Evolutionary conservation across 2,797 vertebrate species (phyloP), one percentile per base, ranked within the genome.

Genomic region (Lates japonicus): DNA sequence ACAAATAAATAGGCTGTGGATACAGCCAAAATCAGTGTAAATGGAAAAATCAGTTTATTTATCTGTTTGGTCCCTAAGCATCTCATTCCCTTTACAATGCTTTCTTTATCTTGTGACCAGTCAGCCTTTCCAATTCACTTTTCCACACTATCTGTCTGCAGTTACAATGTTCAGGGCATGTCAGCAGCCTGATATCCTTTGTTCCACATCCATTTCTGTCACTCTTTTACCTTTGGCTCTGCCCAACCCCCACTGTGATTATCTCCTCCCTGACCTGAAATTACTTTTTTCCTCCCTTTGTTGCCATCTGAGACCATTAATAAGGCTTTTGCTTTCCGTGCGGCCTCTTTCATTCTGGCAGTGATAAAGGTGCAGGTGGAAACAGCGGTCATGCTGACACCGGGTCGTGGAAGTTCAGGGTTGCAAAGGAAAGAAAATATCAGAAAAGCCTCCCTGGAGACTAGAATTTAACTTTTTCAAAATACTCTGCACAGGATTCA

Each of bases 1-100:
- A 83, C 83, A 83, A 83, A 90, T 90, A 86, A 87, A 87, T 75
- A 78, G 83, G 51, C 72, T 79, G 83, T 77, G 44, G 57, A 87
- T 77, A 77, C 14, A 20, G 60, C 22, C 37, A 44, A 74, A 77
- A 82, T 82, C 33, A 19, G 51, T 78, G 73, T 74, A 82, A 84
- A 88, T 85, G 39, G 83, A 85, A 87, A 86, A 81, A 67, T 63
- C 35, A 2, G 41, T 88, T 67, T 66, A 72, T 82, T 68, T 70
- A 20, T 48, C 59, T 60, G 68, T 77, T 73, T 68, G 51, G 51
- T 35, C 61, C 37, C 37, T 13, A 44, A 77, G 71, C 70, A 70
- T 81, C 69, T 73, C 68, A 31, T 70, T 71, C 68, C 29, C 7
- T 37, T 65, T 54, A 8, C 44, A 25, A 41, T 33, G 25, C 48